Percentiles rank a stretch among this genome's conserved stretches.
Conservation (phyloP, 2,113 vertebrate genomes). For the Catagonus wagneri region DNA sequence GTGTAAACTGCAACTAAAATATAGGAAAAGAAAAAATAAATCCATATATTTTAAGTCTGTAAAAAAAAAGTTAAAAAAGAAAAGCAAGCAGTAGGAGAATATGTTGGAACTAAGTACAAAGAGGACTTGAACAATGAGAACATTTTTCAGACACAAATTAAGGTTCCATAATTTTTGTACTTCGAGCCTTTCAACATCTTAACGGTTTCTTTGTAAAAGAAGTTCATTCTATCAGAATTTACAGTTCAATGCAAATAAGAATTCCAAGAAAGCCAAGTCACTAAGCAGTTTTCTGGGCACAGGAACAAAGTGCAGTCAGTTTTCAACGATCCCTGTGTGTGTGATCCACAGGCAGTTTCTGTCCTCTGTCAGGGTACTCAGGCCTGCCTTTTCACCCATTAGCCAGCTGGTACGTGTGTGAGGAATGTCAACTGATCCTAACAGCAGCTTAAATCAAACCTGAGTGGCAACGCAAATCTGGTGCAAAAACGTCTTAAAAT, state of each 20-base stretch:
- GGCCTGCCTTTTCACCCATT: constrained; percentile 34
- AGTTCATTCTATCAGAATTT: constrained; percentile 6
- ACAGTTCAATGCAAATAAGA: neutral
- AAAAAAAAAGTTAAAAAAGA: neutral
- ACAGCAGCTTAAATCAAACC: constrained; percentile 61
- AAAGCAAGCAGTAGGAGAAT: neutral
- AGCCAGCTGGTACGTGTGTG: constrained; percentile 65
- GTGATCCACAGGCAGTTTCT: neutral
- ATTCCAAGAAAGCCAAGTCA: neutral
- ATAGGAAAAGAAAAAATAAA: neutral
- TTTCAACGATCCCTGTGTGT: constrained; percentile 31
- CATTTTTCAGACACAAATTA: constrained; percentile 18
- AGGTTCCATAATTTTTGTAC: constrained; percentile 1
- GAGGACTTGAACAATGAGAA: neutral
- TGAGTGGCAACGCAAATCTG: constrained; percentile 46
- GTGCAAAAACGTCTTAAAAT: constrained; percentile 60
- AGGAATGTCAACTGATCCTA: constrained; percentile 49
- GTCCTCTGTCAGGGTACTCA: neutral
- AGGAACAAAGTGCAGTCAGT: constrained; percentile 22
- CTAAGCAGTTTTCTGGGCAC: constrained; percentile 52
- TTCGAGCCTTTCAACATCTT: constrained; percentile 1
- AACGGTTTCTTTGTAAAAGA: constrained; percentile 52
- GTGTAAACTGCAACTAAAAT: constrained; percentile 29
- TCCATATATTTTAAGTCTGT: no score
- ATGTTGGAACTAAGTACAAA: neutral